These are phyloP conservation scores for Scortum barcoo DNA, from an alignment of 2,113 vertebrate genomes.

Conservation along the genomic window DNA sequence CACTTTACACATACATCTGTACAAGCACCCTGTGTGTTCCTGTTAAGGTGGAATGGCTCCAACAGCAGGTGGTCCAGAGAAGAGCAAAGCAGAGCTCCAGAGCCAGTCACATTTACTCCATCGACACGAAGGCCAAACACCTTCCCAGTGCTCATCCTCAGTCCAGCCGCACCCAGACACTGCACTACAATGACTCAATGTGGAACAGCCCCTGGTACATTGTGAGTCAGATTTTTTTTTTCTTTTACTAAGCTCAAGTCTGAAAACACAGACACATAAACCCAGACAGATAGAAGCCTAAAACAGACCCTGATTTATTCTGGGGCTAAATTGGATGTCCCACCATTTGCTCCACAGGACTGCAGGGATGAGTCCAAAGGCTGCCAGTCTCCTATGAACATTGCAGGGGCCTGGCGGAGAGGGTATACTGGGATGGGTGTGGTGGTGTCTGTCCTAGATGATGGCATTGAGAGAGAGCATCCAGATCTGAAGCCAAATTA, in stretches of 20 bases:
- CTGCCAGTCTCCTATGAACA: conserved; percentile 92
- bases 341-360: conserved; percentile 83
- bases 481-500: conserved; percentile 96
- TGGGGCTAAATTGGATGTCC: conserved; percentile 32
- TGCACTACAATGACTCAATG: conserved; percentile 88
- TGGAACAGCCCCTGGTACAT: conserved; percentile 95
- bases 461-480: conserved; percentile 93
- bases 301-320: conserved; percentile 59
- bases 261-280: conserved; percentile 44
- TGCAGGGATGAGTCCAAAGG: conserved; percentile 87
- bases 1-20: not conserved
- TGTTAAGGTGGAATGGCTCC: conserved; percentile 95
- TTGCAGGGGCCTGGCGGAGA: conserved; percentile 93
- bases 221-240: conserved; percentile 84
- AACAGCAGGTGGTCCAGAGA: conserved; percentile 92
- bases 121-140: conserved; percentile 41
- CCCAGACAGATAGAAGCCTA: conserved; percentile 46
- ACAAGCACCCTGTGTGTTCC: conserved; percentile 11
- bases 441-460: conserved; percentile 95
- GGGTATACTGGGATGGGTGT: conserved; percentile 96
- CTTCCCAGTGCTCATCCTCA: not conserved
- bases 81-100: conserved; percentile 90
- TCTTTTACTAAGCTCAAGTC: conserved; percentile 25
- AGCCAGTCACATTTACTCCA: conserved; percentile 53
- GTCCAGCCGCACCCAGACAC: conserved; percentile 72